Evolutionary conservation across 2,797 vertebrate genomes (phyloP).

Genomic region (Megaceryle alcyon): DNA sequence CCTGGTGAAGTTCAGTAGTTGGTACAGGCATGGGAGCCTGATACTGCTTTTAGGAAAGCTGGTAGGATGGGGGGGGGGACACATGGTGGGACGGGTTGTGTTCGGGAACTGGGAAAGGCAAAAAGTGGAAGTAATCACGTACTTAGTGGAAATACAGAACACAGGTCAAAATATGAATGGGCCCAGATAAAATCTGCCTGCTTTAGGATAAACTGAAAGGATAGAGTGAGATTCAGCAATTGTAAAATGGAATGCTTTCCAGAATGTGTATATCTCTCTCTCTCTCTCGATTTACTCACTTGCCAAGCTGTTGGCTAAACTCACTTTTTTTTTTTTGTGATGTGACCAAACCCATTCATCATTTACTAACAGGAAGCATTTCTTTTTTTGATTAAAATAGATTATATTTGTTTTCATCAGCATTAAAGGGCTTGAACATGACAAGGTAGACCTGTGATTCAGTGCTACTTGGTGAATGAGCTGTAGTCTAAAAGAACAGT

Average conservation of each 20-base stretch:
- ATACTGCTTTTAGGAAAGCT: neutral
- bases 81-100: fast-evolving
- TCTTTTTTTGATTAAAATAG: neutral
- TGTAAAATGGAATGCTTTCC: neutral
- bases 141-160: neutral
- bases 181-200: neutral
- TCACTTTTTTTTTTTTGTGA: neutral
- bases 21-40: neutral
- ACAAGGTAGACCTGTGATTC: neutral
- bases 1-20: neutral
- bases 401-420: neutral
- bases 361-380: neutral
- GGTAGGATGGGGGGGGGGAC: fast-evolving
- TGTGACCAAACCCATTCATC: neutral
- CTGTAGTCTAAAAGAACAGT: neutral
- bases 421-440: neutral
- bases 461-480: neutral
- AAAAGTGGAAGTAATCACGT: neutral
- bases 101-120: neutral
- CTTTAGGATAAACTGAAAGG: neutral
- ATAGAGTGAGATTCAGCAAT: neutral
- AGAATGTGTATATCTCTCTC: neutral
- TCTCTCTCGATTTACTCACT: neutral
- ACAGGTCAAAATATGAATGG: neutral
- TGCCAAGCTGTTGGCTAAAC: neutral